phyloP scores from a whole-genome alignment of 2,888 invertebrate species.

The Salpingus planirostris region DNA sequence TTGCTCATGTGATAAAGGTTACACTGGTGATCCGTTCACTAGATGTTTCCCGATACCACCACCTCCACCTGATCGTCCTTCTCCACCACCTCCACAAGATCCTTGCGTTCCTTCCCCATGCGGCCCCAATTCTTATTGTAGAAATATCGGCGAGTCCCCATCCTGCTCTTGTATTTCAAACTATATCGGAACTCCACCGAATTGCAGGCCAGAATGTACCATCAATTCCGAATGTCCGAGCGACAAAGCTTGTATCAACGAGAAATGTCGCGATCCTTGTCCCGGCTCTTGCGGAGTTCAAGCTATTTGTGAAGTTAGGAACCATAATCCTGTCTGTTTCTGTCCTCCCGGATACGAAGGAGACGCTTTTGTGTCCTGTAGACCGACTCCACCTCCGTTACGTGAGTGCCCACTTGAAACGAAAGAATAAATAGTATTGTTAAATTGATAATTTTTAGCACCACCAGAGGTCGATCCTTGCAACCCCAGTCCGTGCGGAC shows the following conservation, averaged over 20 bases:
- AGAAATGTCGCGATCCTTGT: constrained; percentile 72
- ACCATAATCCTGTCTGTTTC: constrained; percentile 65
- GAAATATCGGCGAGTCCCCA: constrained; percentile 56
- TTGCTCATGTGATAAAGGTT: constrained; percentile 64
- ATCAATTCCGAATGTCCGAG: constrained; percentile 67
- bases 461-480: constrained; percentile 49
- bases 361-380: constrained; percentile 58
- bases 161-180: constrained; percentile 63
- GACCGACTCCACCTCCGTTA: constrained; percentile 25
- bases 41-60: constrained; percentile 49
- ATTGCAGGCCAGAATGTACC: constrained; percentile 49
- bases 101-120: constrained; percentile 41
- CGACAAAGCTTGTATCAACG: constrained; percentile 66
- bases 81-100: constrained; percentile 18
- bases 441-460: constrained; percentile 22
- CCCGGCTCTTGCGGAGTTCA: constrained; percentile 69
- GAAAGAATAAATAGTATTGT: constrained; percentile 1
- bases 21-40: constrained; percentile 72
- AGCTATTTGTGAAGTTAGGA: constrained; percentile 64
- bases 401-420: constrained; percentile 22
- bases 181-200: constrained; percentile 59
- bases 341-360: constrained; percentile 64
- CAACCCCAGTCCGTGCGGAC: constrained; percentile 62
- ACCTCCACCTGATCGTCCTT: constrained; percentile 18
- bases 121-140: constrained; percentile 48